Base-by-base conservation (phyloP, 2,888 invertebrate species). In the Caenorhabditis zanzibari region DNA sequence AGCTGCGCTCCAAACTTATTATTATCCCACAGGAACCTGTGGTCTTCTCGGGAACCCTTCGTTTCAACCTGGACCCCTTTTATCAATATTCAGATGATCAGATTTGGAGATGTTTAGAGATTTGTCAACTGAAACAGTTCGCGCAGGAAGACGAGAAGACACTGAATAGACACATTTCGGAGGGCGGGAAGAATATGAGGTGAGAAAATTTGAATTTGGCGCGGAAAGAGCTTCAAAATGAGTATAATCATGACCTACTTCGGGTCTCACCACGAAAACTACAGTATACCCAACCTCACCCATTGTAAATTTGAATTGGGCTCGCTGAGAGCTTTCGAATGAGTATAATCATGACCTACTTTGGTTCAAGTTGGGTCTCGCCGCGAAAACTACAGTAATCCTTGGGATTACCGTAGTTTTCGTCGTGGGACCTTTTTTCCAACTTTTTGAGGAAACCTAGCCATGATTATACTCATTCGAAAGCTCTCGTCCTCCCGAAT, bases 41-140 rank as follows among this genome's bases (percentile, higher is more conserved):
- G 1, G 88, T 94, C 7, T 93, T 92, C 38, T 89, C 93, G 24
- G 97, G 97, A 64, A 95, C 95, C 4, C 94, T 98, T 88, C 94
- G 97, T 66, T 95, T 96, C 94, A 98, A 98, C 94, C 94, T 98
- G 84, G 98, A 98, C 94, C 98, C 98, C 2, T 96, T 97, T 93
- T 94, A 95, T 88, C 93, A 93, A 2, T 95, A 95, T 93, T 93
- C 94, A 1, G 97, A 98, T 90, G 95, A 95, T 0, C 95, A 96
- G 73, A 93, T 98, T 54, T 98, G 97, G 97, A 94, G 94, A 68
- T 95, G 96, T 32, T 93, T 98, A 56, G 96, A 96, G 89, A 95
- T 96, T 91, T 96, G 97, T 0, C 97, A 98, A 94, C 94, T 98
- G 74, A 96, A 96, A 93, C 88, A 94, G 9, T 97, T 96, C 92